Conservation (phyloP, 2,888 invertebrate genomes). For the Latrodectus hesperus region DNA sequence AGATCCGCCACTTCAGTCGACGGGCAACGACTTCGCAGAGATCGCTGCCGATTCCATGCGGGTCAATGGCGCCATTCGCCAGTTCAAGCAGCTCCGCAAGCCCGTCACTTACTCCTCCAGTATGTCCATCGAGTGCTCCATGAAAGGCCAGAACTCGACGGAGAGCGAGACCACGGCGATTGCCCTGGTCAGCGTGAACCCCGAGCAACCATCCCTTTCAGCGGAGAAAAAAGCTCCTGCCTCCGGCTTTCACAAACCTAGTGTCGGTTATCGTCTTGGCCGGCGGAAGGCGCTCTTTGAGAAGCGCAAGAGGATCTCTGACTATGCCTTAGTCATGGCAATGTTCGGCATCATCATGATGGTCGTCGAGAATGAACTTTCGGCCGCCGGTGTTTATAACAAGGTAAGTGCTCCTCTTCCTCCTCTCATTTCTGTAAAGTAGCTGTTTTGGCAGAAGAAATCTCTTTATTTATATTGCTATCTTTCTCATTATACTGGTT, state of each 20-base stretch:
- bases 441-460: no score
- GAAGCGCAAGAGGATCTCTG: slow-evolving; percentile 97
- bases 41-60: slow-evolving; percentile 96
- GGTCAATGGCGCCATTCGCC: slow-evolving; percentile 96
- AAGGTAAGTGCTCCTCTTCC: slow-evolving; percentile 81
- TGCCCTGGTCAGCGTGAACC: slow-evolving; percentile 62
- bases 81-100: slow-evolving; percentile 97
- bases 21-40: slow-evolving; percentile 89
- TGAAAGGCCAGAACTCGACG: slow-evolving; percentile 74
- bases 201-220: slow-evolving; percentile 19
- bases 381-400: slow-evolving; percentile 95
- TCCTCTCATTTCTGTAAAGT: no score
- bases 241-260: slow-evolving; percentile 82
- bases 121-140: slow-evolving; percentile 88
- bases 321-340: slow-evolving; percentile 99
- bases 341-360: slow-evolving; percentile 99
- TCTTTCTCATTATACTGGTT: no score
- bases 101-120: slow-evolving; percentile 91
- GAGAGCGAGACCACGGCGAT: slow-evolving; percentile 68
- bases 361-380: slow-evolving; percentile 99
- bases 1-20: slow-evolving; percentile 75
- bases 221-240: slow-evolving; percentile 17
- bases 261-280: slow-evolving; percentile 97
- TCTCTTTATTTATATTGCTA: no score
- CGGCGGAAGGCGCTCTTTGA: slow-evolving; percentile 98